A percentile compares a stretch with the other conserved stretches of the same genome.
Conservation (phyloP, 2,113 vertebrate species). For the Gobio gobio region DNA sequence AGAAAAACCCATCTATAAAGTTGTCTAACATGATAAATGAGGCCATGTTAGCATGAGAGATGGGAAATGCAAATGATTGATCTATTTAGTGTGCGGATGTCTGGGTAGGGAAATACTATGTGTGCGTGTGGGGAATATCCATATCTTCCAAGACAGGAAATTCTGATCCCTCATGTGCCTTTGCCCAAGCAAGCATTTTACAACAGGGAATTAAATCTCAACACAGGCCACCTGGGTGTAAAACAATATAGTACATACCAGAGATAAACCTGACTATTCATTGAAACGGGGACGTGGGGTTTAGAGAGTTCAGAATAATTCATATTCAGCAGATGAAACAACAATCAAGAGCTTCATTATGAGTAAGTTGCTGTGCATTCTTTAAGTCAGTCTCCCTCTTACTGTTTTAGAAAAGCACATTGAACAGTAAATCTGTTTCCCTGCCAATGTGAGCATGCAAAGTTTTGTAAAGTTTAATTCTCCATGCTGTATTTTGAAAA, state of each 20-base stretch:
- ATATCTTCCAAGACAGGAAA: slow-evolving; percentile 35
- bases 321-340: neutral
- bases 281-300: no score
- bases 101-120: slow-evolving; percentile 16
- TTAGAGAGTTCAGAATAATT: neutral
- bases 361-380: neutral
- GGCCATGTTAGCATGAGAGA: slow-evolving; percentile 45
- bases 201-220: slow-evolving; percentile 31
- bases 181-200: slow-evolving; percentile 36
- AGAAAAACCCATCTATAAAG: slow-evolving; percentile 54
- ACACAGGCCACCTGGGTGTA: slow-evolving; percentile 8
- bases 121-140: slow-evolving; percentile 37
- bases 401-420: neutral
- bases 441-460: neutral
- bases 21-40: slow-evolving; percentile 60
- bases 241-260: neutral
- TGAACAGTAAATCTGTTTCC: neutral
- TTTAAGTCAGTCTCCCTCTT: neutral
- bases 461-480: neutral
- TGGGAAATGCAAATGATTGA: slow-evolving; percentile 55
- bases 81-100: slow-evolving; percentile 36
- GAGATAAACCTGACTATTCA: slow-evolving; percentile 26
- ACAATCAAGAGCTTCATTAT: neutral
- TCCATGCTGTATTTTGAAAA: neutral
- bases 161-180: slow-evolving; percentile 33